Percentiles rank a stretch among this genome's conserved stretches.
These are phyloP conservation scores for Melieria crassipennis DNA, from an alignment of 2,888 invertebrate genomes.

Conservation along the genomic window DNA sequence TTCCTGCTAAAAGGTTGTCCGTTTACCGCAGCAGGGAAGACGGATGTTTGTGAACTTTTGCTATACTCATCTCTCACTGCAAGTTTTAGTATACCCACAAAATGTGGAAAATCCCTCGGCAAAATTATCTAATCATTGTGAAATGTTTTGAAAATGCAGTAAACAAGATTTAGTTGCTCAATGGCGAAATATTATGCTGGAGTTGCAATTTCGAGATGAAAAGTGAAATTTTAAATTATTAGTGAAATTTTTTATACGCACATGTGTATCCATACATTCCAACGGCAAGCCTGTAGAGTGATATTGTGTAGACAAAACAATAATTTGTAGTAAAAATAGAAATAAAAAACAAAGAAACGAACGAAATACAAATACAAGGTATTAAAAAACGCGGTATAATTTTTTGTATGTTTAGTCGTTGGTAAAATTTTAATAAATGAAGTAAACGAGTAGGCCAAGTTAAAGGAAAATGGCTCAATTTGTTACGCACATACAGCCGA, in stretches of 20 bases:
- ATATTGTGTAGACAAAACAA: background rate
- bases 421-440: background rate
- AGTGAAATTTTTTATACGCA: no score
- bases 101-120: conserved; percentile 32
- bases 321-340: background rate
- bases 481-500: conserved; percentile 71
- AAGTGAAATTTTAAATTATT: background rate
- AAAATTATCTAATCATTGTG: conserved; percentile 37
- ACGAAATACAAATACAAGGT: background rate
- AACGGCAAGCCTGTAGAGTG: background rate
- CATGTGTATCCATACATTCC: background rate
- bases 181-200: no score
- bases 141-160: conserved; percentile 4
- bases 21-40: conserved; percentile 19
- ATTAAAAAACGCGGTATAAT: background rate
- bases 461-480: conserved; percentile 68
- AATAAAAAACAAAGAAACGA: background rate
- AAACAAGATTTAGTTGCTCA: no score
- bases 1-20: conserved; percentile 61
- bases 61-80: conserved; percentile 28
- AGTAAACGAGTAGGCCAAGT: background rate
- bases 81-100: conserved; percentile 43
- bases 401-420: background rate
- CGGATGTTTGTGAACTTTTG: conserved; percentile 20
- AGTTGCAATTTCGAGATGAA: background rate